These are phyloP conservation scores for Zoanthus sociatus DNA, from an alignment of 92 coral and sea anemone genomes.

Conservation along the genomic window DNA sequence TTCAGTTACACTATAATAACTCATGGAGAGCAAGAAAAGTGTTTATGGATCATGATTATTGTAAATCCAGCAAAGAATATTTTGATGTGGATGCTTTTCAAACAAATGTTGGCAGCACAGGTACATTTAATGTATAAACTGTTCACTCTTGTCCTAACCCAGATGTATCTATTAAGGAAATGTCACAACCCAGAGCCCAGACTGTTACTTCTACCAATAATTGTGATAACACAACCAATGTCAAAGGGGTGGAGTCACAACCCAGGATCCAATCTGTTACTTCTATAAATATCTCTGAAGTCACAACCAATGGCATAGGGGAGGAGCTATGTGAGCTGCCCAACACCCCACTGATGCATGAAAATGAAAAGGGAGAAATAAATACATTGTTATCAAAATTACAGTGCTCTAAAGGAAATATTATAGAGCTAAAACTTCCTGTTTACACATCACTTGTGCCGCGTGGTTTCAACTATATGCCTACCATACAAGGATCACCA, in stretches of 20 bases:
- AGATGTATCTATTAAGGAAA: no score
- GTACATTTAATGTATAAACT: slow-evolving; percentile 16
- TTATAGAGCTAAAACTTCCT: slow-evolving; percentile 51
- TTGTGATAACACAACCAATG: neutral
- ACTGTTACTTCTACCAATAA: neutral
- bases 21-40: slow-evolving; percentile 39
- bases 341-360: slow-evolving; percentile 36
- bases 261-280: neutral
- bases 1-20: slow-evolving; percentile 49
- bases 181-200: no score
- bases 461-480: slow-evolving; percentile 58
- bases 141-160: no score
- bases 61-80: slow-evolving; percentile 31
- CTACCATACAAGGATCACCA: slow-evolving; percentile 51
- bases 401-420: slow-evolving; percentile 43
- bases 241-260: no score
- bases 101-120: slow-evolving; percentile 17
- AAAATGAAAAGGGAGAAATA: slow-evolving; percentile 33
- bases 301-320: neutral
- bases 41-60: slow-evolving; percentile 41
- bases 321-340: slow-evolving; percentile 13
- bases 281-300: neutral
- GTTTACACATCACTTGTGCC: slow-evolving; percentile 48
- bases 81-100: slow-evolving; percentile 18
- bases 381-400: slow-evolving; percentile 9